phyloP scores from a whole-genome alignment of 2,113 vertebrate species.

The Oreotragus oreotragus region DNA sequence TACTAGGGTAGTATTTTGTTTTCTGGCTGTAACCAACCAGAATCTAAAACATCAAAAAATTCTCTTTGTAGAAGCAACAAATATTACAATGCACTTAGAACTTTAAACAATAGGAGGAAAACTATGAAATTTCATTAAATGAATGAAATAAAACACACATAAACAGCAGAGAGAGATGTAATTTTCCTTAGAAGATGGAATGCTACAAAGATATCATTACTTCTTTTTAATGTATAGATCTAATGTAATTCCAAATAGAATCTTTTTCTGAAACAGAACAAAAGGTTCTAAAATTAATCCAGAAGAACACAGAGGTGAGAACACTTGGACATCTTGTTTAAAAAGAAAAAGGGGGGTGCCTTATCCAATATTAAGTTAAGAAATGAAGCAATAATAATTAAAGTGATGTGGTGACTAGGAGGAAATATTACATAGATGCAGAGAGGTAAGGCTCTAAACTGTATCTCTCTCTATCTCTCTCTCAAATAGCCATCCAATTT shows the following conservation, averaged over 20 bases:
- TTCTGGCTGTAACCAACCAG: not conserved
- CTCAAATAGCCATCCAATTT: not conserved
- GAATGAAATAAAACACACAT: not conserved
- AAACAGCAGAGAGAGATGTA: not conserved
- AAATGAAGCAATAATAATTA: not conserved
- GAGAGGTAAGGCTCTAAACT: not conserved
- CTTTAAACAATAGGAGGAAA: not conserved
- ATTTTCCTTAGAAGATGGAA: not conserved
- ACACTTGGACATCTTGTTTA: not conserved
- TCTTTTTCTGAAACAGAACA: not conserved
- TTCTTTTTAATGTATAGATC: not conserved
- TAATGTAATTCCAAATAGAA: not conserved
- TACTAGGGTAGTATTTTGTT: not conserved
- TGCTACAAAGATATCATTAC: not conserved
- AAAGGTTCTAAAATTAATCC: not conserved
- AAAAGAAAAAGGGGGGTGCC: not conserved
- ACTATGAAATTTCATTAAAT: not conserved
- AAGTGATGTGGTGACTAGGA: not conserved
- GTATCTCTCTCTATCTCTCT: not conserved
- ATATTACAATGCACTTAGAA: not conserved
- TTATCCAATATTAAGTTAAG: not conserved
- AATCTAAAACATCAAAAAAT: not conserved
- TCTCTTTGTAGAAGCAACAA: not conserved
- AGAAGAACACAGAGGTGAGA: not conserved
- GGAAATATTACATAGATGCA: not conserved